Percentiles rank a stretch among this genome's conserved stretches.
phyloP scores from a whole-genome alignment of 2,888 invertebrate genomes.

The Doris montereyensis region DNA sequence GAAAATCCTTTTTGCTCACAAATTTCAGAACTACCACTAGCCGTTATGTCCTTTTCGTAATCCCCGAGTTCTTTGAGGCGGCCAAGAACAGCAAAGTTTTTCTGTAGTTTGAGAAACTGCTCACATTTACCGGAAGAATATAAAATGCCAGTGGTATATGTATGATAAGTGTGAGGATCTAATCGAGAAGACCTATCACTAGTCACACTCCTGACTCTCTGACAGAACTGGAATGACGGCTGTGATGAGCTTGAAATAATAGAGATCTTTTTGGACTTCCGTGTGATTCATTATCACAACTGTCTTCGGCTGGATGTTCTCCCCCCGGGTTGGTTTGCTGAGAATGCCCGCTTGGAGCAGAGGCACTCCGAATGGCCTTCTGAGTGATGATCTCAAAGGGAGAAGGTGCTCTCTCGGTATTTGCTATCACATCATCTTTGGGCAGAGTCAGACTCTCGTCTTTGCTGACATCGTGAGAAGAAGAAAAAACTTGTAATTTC shows the following conservation, averaged over 20 bases:
- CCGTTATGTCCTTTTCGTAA: slow-evolving; percentile 20
- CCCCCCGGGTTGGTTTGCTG: no score
- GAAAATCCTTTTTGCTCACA: background rate
- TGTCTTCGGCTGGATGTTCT: background rate
- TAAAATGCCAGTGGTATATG: slow-evolving; percentile 75
- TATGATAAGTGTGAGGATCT: slow-evolving; percentile 68
- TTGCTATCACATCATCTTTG: background rate
- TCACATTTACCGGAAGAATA: slow-evolving; percentile 81
- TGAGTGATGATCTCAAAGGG: background rate
- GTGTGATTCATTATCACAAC: background rate
- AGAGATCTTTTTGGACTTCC: slow-evolving; percentile 46
- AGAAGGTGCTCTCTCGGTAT: background rate
- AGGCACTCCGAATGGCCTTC: background rate
- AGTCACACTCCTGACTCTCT: slow-evolving; percentile 41
- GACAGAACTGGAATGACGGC: background rate
- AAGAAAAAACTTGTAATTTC: slow-evolving; percentile 33
- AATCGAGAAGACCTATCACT: slow-evolving; percentile 65
- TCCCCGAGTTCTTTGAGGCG: slow-evolving; percentile 80
- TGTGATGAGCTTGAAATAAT: slow-evolving; percentile 42
- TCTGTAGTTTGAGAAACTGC: slow-evolving; percentile 87
- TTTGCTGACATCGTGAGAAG: background rate
- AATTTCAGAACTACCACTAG: background rate
- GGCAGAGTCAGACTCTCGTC: no score
- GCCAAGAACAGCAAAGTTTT: slow-evolving; percentile 88
- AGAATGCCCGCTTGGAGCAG: slow-evolving; percentile 8